A percentile compares a stretch with the other conserved stretches of the same genome.
Evolutionary conservation across 2,113 vertebrate genomes (phyloP).

Genomic region (Bubo scandiacus): DNA sequence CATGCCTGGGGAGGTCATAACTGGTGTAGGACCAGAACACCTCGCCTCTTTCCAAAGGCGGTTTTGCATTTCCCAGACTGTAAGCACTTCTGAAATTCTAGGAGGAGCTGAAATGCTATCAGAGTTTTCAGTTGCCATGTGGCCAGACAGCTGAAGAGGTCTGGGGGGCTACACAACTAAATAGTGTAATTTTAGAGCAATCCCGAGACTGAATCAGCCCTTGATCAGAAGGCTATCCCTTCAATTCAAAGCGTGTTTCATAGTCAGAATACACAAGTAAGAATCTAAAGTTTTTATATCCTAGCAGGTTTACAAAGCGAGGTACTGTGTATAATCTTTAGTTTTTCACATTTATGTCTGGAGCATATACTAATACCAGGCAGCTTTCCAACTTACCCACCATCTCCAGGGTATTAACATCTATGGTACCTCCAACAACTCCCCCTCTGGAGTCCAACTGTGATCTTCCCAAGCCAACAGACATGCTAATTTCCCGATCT

Average conservation of each 20-base stretch:
- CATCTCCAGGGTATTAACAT: slow-evolving; percentile 98
- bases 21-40: not conserved
- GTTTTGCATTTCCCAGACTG: not conserved
- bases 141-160: not conserved
- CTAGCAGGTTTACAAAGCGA: not conserved
- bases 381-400: slow-evolving; percentile 86
- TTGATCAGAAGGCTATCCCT: not conserved
- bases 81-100: not conserved
- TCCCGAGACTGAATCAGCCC: not conserved
- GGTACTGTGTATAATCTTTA: not conserved
- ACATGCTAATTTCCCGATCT: slow-evolving; percentile 98
- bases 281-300: not conserved
- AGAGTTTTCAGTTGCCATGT: not conserved
- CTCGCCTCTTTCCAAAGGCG: not conserved
- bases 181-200: not conserved
- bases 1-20: not conserved
- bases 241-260: not conserved
- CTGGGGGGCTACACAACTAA: not conserved
- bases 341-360: not conserved
- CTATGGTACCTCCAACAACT: slow-evolving; percentile 97
- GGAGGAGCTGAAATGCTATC: not conserved
- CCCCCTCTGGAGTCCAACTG: slow-evolving; percentile 97
- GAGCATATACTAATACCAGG: not conserved
- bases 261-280: not conserved
- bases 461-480: slow-evolving; percentile 93